Base-by-base conservation (phyloP, 2,888 invertebrate species). In the Hylaea fasciaria region DNA sequence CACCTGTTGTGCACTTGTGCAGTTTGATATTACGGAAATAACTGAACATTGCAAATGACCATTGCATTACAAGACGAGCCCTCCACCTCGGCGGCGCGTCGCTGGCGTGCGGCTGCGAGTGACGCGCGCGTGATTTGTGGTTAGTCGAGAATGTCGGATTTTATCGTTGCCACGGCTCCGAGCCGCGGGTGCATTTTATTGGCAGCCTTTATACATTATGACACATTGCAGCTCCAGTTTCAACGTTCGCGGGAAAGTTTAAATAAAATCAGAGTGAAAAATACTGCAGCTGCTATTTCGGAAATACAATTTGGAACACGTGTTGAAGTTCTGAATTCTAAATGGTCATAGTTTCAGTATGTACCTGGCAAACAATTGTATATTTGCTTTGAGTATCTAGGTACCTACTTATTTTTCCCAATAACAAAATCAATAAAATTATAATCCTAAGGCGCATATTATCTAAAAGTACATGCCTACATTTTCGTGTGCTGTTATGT, bases 161-260 rank as follows among this genome's bases (percentile, higher is more conserved):
- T 48, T 47, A 58, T 44, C 7, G 54, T 17, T 50, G 50, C 29
- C 58, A 44, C 72, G n/a, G n/a, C n/a, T n/a, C n/a, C n/a, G n/a
- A n/a, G n/a, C n/a, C n/a, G n/a, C n/a, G 63, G 62, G 63, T 74
- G 72, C 68, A 63, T 72, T 69, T 69, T 72, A 74, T 70, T 52
- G 66, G 57, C 46, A 53, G 39, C 35, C 57, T 41, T 65, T 55
- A 63, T n/a, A n/a, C n/a, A n/a, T n/a, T 66, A 57, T 65, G 59
- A 65, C 56, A 68, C 43, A 40, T 49, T 32, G 44, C 39, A 50
- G 22, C 59, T 57, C 47, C 57, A 49, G 17, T 56, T 49, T 48
- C 56, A 37, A 32, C 50, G 44, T 35, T 35, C 35, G 22, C 22
- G 22, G 22, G 22, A 22, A 22, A 22, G 22, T 44, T 44, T 22